phyloP scores from a whole-genome alignment of 2,797 vertebrate genomes.

The Amblyraja radiata region DNA sequence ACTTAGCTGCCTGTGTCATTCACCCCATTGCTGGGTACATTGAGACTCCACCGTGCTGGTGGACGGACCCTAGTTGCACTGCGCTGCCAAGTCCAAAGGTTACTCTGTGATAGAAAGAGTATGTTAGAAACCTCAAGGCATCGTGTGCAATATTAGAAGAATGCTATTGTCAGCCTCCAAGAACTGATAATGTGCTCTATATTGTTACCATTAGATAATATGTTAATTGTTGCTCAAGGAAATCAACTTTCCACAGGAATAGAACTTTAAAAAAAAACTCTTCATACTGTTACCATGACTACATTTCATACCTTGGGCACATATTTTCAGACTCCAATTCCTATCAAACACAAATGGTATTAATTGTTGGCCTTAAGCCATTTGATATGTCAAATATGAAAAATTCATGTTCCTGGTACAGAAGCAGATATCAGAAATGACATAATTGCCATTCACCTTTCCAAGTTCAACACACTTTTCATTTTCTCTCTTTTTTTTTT shows the following conservation, averaged over 20 bases:
- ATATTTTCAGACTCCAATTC: not conserved
- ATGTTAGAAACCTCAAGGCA: not conserved
- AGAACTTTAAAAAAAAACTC: not conserved
- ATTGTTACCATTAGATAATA: slow-evolving; percentile 5
- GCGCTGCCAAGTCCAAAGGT: not conserved
- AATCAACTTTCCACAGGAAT: not conserved
- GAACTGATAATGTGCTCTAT: not conserved
- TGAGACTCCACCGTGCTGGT: not conserved
- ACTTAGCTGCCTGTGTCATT: not conserved
- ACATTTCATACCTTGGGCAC: slow-evolving; percentile 1
- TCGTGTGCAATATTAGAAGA: not conserved
- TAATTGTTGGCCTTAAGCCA: not conserved
- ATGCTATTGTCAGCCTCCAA: not conserved
- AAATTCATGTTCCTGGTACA: not conserved
- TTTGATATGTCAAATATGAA: not conserved
- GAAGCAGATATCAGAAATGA: not conserved
- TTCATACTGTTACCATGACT: not conserved
- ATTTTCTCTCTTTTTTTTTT: not conserved
- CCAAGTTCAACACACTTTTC: not conserved
- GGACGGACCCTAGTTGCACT: not conserved
- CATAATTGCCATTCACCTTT: not conserved
- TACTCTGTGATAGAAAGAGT: not conserved
- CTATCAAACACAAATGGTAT: not conserved
- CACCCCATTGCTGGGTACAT: not conserved
- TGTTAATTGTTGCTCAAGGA: not conserved